Base-by-base conservation (phyloP, 2,797 vertebrate genomes). In the Eospalax fontanierii region DNA sequence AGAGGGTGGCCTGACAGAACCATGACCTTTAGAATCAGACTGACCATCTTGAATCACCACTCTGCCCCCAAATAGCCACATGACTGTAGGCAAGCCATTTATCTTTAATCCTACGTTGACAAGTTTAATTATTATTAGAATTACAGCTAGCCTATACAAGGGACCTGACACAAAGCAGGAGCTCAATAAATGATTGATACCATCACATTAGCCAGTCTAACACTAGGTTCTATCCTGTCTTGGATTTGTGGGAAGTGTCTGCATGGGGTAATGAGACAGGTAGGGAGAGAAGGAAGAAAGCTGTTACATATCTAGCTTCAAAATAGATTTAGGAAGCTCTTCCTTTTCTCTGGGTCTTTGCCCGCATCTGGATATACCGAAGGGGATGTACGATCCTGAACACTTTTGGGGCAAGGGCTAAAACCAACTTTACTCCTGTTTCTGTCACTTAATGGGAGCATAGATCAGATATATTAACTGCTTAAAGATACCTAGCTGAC, bases 111-210 rank as follows among this genome's bases (percentile, higher is more conserved):
- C 14, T 26, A 30, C 24, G 0, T 82, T 87, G 54, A 15, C n/a
- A 88, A n/a, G 12, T 43, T 19, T 50, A 84, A 57, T 93, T 91
- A 70, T 59, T 18, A 33, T 86, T 59, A 73, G 57, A 81, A 83
- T 76, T 43, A 68, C 15, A 66, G 40, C 19, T 61, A 92, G 35
- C n/a, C 35, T 59, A 38, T 18, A 12, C 28, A 66, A 92, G 86
- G n/a, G 54, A 54, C 0, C 63, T 74, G 38, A 3, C 54, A 46
- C 19, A 73, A 0, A 66, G 38, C 38, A 75, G 7, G 12, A 43
- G 28, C 28, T 80, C 61, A n/a, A 5, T 85, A 80, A 82, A 22
- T 75, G 57, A 14, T 12, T 80, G 87, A 74, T 19, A 40, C 3
- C 50, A 63, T 71, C 46, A 73, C 59, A 76, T 35, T 24, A 87